Base-by-base conservation (phyloP, 2,888 invertebrate genomes). In the Drosophila paranaensis region DNA sequence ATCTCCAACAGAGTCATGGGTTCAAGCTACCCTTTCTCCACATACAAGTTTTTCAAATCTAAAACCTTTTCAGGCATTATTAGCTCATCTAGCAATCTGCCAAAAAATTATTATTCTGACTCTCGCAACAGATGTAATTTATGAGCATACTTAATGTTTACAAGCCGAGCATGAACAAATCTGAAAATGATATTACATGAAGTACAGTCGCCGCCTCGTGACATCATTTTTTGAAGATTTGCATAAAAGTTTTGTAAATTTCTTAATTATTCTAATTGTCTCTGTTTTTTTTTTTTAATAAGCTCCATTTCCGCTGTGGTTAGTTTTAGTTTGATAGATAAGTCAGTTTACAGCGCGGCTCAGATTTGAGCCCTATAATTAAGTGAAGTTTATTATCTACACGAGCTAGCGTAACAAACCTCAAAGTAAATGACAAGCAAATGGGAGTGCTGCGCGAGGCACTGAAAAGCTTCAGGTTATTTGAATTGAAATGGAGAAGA, bases 351-450 rank as follows among this genome's bases (percentile, higher is more conserved):
- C 39, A 57, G n/a, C 45, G 14, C 16, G 33, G 25, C 30, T 11
- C 33, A 51, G 45, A 63, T 45, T 40, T 50, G 3, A 55, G 14
- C 42, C 45, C 65, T 55, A 55, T 60, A 79, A 82, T 82, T 88
- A 79, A 40, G 35, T 20, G 2, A 11, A 40, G 39, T 43, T 70
- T 57, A 55, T 71, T 79, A 70, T 63, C 64, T 60, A 55, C 39
- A 35, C 42, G 75, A 60, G 87, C 68, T 61, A 80, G 71, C 89
- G 83, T 77, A 81, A 77, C 81, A 55, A 27, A 64, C 66, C 73
- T 71, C 54, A 68, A 57, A 39, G 13, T 40, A 58, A 60, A 71
- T 67, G 63, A 56, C n/a, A 51, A 16, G 25, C 65, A 72, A 67
- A 72, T 71, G 56, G 9, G 3, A 54, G 39, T 56, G 62, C n/a